These are phyloP conservation scores for Puntigrus tetrazona DNA, from an alignment of 2,113 vertebrate species.

Conservation along the genomic window DNA sequence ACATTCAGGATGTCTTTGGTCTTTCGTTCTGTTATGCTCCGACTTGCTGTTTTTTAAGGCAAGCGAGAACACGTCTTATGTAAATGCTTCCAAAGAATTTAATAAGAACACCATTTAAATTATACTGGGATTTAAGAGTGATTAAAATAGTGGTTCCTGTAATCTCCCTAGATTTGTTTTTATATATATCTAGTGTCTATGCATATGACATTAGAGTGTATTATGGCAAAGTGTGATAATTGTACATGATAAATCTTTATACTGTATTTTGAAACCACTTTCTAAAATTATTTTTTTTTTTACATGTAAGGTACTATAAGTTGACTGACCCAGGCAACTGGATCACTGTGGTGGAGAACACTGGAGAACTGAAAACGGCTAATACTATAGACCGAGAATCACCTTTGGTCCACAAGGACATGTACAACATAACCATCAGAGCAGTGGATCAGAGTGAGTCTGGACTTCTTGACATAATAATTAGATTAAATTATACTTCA, in stretches of 20 bases:
- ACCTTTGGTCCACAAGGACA: conserved; percentile 71
- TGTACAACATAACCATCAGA: conserved; percentile 64
- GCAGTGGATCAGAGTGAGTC: conserved; percentile 66
- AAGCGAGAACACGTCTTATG: neutral
- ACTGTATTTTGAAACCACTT: neutral
- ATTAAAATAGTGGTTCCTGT: neutral
- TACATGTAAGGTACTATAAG: conserved; percentile 76
- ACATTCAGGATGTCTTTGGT: neutral
- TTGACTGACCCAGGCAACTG: conserved; percentile 75
- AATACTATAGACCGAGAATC: conserved; percentile 79
- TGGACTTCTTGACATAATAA: neutral
- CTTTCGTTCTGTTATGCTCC: neutral
- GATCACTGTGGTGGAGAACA: conserved; percentile 75
- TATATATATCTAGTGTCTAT: neutral
- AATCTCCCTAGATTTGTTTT: neutral
- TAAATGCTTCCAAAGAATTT: neutral
- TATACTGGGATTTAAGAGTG: neutral
- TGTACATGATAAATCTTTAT: neutral
- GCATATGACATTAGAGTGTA: neutral
- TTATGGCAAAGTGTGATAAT: neutral
- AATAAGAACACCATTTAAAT: neutral
- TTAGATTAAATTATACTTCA: neutral
- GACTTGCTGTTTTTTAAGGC: neutral
- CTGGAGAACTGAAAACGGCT: conserved; percentile 74
- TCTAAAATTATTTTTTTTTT: conserved; percentile 5